Percentiles rank a stretch among this genome's conserved stretches.
Evolutionary conservation across 2,797 vertebrate species (phyloP).

Genomic region (Arnoldichthys spilopterus): DNA sequence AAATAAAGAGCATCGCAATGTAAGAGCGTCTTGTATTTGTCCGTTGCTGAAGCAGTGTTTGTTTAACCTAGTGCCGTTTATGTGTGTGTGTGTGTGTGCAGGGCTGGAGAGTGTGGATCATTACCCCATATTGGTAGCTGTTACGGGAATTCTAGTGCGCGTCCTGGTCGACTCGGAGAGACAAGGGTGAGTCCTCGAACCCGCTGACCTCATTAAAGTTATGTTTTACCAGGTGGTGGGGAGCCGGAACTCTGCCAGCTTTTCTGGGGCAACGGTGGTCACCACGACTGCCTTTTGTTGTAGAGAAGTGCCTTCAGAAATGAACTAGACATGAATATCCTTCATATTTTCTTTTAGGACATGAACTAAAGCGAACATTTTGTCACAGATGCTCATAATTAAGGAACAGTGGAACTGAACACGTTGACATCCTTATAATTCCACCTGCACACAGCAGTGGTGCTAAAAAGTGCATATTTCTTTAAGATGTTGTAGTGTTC

Average conservation of each 20-base stretch:
- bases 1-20: neutral
- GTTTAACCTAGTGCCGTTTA: neutral
- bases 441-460: too few species aligned
- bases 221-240: neutral
- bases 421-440: too few species aligned
- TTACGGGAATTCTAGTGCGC: slow-evolving; percentile 92
- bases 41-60: neutral
- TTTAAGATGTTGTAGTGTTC: too few species aligned
- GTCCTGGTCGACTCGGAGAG: slow-evolving; percentile 87
- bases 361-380: too few species aligned
- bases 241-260: neutral
- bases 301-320: neutral
- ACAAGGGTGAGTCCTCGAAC: slow-evolving; percentile 82
- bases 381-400: too few species aligned
- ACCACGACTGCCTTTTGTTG: neutral
- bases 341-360: too few species aligned
- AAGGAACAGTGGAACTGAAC: too few species aligned
- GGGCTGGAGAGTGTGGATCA: slow-evolving; percentile 97
- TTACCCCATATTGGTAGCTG: slow-evolving; percentile 95
- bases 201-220: slow-evolving; percentile 13
- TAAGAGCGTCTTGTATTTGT: neutral
- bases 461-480: too few species aligned
- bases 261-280: neutral
- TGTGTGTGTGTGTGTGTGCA: slow-evolving; percentile 56
- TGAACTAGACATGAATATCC: too few species aligned